A percentile compares a stretch with the other conserved stretches of the same genome.
These are phyloP conservation scores for Phragmatobia fuliginosa DNA, from an alignment of 2,888 invertebrate genomes.

Conservation along the genomic window DNA sequence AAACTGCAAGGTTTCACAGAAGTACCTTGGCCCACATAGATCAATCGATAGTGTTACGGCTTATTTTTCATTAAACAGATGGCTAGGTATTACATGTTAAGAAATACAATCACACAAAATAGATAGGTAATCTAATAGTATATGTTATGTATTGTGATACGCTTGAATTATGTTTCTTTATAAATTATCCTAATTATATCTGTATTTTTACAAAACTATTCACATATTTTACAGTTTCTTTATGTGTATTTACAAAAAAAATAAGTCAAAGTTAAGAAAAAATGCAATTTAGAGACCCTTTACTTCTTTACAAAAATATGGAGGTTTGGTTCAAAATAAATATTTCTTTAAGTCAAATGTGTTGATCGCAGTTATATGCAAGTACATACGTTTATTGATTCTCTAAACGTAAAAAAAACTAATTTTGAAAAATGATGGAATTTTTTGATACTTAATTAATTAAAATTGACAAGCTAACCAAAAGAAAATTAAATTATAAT, in stretches of 20 bases:
- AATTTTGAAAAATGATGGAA: background rate
- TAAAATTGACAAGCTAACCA: background rate
- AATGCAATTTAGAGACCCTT: too few species aligned
- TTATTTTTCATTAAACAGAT: constrained; percentile 4
- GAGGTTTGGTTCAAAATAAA: background rate
- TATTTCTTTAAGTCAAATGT: too few species aligned
- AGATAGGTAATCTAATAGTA: background rate
- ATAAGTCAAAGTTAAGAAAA: too few species aligned
- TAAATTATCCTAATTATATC: background rate
- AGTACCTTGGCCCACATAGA: constrained; percentile 38
- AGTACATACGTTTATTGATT: too few species aligned
- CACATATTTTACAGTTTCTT: background rate
- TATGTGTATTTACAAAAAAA: too few species aligned
- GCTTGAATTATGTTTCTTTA: background rate
- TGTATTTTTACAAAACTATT: background rate
- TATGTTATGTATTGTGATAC: constrained; percentile 1
- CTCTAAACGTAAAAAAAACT: background rate
- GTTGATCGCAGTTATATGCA: too few species aligned
- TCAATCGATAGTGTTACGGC: constrained; percentile 34
- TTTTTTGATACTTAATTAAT: background rate
- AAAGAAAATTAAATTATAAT: too few species aligned
- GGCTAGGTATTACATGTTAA: background rate
- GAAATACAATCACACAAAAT: background rate
- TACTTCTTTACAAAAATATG: too few species aligned
- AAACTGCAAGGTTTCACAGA: constrained; percentile 33